phyloP scores from a whole-genome alignment of 2,113 vertebrate genomes.

The Oryzias celebensis region DNA sequence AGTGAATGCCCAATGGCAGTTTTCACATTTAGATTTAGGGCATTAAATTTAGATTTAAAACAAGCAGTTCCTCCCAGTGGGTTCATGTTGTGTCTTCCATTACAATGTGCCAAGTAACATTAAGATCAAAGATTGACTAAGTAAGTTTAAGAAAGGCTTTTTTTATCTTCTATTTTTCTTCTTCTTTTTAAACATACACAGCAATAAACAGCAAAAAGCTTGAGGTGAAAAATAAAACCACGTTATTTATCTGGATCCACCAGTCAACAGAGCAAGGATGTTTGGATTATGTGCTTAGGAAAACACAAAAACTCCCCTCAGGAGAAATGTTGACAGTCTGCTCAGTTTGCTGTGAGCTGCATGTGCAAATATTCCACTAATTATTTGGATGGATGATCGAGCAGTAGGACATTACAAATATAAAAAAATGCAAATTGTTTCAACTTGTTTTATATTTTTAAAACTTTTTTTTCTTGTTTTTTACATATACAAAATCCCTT shows the following conservation, averaged over 20 bases:
- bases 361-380: conserved; percentile 34
- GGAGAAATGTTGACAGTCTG: conserved; percentile 39
- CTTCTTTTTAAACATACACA: conserved; percentile 34
- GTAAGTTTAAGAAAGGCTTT: neutral
- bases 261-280: conserved; percentile 35
- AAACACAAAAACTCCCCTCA: conserved; percentile 41
- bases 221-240: conserved; percentile 31
- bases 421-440: neutral
- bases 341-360: conserved; percentile 36
- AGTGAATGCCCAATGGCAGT: conserved; percentile 22
- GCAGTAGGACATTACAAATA: conserved; percentile 5
- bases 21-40: conserved; percentile 11
- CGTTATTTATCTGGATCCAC: conserved; percentile 48
- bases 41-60: neutral
- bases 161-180: neutral
- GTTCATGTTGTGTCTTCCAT: neutral
- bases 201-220: conserved; percentile 10
- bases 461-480: too few species aligned
- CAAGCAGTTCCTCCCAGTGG: neutral
- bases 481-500: too few species aligned
- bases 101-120: neutral
- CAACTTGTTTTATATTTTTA: too few species aligned
- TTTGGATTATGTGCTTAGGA: conserved; percentile 46
- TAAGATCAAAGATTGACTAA: neutral
- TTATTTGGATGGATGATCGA: conserved; percentile 41